Conservation (phyloP, 2,797 vertebrate genomes). For the Leptoclinus maculatus region DNA sequence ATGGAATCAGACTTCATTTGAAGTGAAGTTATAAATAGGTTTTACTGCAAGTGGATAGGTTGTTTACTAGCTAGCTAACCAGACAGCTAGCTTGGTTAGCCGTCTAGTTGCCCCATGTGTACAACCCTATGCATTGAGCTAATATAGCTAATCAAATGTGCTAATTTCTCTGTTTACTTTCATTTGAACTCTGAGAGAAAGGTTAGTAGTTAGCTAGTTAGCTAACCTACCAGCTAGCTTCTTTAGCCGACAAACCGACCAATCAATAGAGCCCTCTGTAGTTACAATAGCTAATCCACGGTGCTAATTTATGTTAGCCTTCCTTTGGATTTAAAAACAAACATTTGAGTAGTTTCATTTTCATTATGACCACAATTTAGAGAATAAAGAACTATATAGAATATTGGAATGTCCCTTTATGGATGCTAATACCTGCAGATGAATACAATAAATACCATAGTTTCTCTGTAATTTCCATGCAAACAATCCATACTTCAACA, state of each 20-base stretch:
- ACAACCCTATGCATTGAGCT: neutral
- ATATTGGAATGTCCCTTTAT: neutral
- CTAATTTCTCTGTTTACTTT: neutral
- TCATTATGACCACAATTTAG: neutral
- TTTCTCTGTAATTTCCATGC: neutral
- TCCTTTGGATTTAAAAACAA: neutral
- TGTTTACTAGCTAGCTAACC: too few relatives aligned
- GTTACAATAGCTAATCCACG: too few relatives aligned
- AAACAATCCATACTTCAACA: neutral
- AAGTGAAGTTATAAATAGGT: too few relatives aligned
- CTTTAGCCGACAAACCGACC: neutral
- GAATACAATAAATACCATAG: accelerated
- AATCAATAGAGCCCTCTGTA: neutral
- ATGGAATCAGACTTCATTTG: too few relatives aligned
- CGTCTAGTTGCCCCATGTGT: neutral
- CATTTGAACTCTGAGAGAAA: neutral
- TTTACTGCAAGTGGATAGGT: too few relatives aligned
- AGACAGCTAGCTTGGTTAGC: neutral
- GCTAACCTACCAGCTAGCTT: neutral
- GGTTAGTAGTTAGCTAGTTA: neutral
- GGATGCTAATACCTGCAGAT: neutral
- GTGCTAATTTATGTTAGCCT: neutral
- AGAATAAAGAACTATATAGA: neutral
- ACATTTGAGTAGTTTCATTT: neutral
- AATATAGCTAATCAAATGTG: neutral